These are phyloP conservation scores for Sebastes vulpes DNA, from an alignment of 2,797 vertebrate species.

Conservation along the genomic window DNA sequence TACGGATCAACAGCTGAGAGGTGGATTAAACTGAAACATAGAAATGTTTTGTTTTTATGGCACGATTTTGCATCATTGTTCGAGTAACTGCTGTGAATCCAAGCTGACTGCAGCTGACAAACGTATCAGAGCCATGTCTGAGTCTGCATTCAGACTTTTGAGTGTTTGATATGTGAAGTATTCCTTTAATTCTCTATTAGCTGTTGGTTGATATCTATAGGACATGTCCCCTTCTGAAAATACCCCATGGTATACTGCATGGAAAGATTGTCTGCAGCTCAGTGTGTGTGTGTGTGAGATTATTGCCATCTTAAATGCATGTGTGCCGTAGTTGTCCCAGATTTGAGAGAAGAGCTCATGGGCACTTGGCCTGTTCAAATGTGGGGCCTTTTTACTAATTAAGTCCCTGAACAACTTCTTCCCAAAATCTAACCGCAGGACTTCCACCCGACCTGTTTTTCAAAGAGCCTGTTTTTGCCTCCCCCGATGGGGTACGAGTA, in stretches of 20 bases:
- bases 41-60: neutral
- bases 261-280: neutral
- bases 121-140: neutral
- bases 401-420: slow-evolving; percentile 76
- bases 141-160: neutral
- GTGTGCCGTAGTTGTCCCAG: slow-evolving; percentile 59
- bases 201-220: neutral
- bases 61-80: neutral
- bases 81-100: neutral
- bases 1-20: neutral
- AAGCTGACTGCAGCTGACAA: neutral
- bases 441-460: slow-evolving; percentile 69
- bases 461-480: slow-evolving; percentile 45
- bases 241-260: neutral
- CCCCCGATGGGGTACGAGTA: slow-evolving; percentile 1
- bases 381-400: slow-evolving; percentile 74
- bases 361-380: slow-evolving; percentile 64
- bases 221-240: neutral
- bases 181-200: neutral
- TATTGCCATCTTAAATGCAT: neutral
- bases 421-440: slow-evolving; percentile 66
- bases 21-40: neutral
- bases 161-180: neutral
- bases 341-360: slow-evolving; percentile 72
- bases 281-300: neutral